Conservation (phyloP, 2,888 invertebrate genomes). For the Limenitis camilla region DNA sequence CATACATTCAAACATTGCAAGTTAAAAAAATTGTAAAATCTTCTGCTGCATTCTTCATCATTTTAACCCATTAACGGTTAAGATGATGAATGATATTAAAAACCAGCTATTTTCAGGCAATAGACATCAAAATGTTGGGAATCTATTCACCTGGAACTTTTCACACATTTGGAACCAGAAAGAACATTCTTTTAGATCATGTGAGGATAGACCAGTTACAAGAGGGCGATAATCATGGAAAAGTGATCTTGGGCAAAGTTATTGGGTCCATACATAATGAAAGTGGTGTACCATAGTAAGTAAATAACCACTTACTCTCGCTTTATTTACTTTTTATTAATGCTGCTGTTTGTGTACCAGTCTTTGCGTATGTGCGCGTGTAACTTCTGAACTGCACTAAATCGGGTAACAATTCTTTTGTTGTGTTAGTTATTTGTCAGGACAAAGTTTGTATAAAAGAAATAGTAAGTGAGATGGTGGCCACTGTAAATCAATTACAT, state of each 20-base stretch:
- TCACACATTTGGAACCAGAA: slow-evolving; percentile 37
- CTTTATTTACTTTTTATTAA: neutral
- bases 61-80: no score
- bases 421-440: no score
- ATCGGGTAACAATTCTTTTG: no score
- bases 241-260: slow-evolving; percentile 84
- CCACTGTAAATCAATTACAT: no score
- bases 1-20: no score
- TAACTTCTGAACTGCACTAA: no score
- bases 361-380: neutral
- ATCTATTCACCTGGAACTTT: slow-evolving; percentile 70
- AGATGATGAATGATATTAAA: no score
- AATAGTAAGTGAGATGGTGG: no score
- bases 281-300: slow-evolving; percentile 86
- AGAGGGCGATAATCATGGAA: slow-evolving; percentile 78
- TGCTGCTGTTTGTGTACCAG: neutral
- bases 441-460: no score
- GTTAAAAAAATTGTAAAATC: no score
- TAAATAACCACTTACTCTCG: slow-evolving; percentile 31
- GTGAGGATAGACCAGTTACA: slow-evolving; percentile 69
- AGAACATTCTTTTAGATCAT: slow-evolving; percentile 44
- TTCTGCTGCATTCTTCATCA: no score
- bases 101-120: slow-evolving; percentile 56
- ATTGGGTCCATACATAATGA: slow-evolving; percentile 86
- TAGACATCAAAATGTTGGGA: slow-evolving; percentile 81